Conservation (phyloP, 1,140 invertebrate genomes). For the Pollicipes pollicipes region DNA sequence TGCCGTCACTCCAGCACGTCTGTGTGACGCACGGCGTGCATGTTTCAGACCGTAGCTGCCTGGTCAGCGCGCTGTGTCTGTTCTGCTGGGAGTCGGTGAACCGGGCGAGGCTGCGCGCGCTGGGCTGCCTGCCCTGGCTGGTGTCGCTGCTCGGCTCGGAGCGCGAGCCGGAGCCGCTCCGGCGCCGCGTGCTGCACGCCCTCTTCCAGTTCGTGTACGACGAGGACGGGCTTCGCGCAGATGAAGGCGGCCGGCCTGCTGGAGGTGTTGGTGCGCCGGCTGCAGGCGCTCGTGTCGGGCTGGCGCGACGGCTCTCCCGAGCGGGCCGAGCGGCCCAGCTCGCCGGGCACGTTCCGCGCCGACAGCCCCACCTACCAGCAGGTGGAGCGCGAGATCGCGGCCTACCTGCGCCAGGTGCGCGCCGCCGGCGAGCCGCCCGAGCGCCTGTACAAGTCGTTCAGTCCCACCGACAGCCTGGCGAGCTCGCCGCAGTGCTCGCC, state of each 20-base stretch:
- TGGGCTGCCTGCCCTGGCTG: not conserved
- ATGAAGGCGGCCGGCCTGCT: not conserved
- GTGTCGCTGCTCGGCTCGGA: not conserved
- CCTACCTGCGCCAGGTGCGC: not conserved
- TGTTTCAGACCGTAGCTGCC: not conserved
- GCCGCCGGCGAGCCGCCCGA: not conserved
- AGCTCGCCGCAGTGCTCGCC: too few species aligned
- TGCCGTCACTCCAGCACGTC: too few species aligned
- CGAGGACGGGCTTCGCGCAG: not conserved
- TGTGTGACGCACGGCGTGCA: too few species aligned
- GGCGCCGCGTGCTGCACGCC: not conserved
- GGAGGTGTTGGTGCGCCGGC: not conserved
- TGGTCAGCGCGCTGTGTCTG: not conserved
- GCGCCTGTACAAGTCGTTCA: not conserved
- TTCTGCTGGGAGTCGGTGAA: conserved; percentile 2
- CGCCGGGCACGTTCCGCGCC: not conserved
- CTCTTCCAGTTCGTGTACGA: conserved; percentile 5
- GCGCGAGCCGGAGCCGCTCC: not conserved
- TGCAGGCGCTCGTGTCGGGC: not conserved
- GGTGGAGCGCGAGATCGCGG: not conserved
- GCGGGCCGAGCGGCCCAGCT: not conserved
- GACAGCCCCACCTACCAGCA: not conserved
- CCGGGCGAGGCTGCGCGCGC: not conserved
- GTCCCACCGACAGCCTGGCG: not conserved
- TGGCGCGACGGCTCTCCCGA: not conserved